phyloP scores from a whole-genome alignment of 64 coral and sea anemone genomes.

The Montipora cactus region DNA sequence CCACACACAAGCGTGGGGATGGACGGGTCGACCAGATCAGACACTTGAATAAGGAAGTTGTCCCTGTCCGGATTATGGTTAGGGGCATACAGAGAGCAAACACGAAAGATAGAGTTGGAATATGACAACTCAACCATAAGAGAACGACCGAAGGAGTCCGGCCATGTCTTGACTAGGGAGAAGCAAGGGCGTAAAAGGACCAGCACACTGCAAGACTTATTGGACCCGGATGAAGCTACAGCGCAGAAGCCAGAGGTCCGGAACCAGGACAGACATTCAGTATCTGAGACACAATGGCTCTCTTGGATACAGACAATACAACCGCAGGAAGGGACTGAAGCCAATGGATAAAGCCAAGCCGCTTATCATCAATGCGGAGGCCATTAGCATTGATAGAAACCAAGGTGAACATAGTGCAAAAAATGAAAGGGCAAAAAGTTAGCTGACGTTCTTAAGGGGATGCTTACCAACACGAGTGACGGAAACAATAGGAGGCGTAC shows the following conservation, averaged over 20 bases:
- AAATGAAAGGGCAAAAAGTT: too few relatives aligned
- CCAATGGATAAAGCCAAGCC: conserved; percentile 17
- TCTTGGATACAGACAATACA: conserved; percentile 54
- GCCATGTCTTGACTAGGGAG: too few relatives aligned
- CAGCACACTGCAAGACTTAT: not conserved
- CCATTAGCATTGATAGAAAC: conserved; percentile 50
- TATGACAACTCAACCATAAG: not conserved
- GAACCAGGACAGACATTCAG: conserved; percentile 36
- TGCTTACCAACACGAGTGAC: too few relatives aligned
- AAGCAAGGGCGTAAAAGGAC: not conserved
- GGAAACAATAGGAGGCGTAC: too few relatives aligned
- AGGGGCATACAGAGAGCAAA: not conserved
- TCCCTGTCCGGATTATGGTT: not conserved
- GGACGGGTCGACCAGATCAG: not conserved
- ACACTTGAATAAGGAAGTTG: not conserved
- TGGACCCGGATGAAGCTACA: not conserved
- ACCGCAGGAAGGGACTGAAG: not conserved
- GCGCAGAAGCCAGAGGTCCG: not conserved
- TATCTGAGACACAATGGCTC: conserved; percentile 13
- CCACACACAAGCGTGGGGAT: not conserved
- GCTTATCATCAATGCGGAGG: not conserved
- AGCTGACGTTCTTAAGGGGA: too few relatives aligned
- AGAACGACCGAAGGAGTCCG: not conserved
- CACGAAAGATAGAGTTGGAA: not conserved
- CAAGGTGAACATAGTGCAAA: too few relatives aligned